Evolutionary conservation across 2,888 invertebrate genomes (phyloP), one percentile per base, ranked within the genome.

Genomic region (Dinocampus coccinellae): DNA sequence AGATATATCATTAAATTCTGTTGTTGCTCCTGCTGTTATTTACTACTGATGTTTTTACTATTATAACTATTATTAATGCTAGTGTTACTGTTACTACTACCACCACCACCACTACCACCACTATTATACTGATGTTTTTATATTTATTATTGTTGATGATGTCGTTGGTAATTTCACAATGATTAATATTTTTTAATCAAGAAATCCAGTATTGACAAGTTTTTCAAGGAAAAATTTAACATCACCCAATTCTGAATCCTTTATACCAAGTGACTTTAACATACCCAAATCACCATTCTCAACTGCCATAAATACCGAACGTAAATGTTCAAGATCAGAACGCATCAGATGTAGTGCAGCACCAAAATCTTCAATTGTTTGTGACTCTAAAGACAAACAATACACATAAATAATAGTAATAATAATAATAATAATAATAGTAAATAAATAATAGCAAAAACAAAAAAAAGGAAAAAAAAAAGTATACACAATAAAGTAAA

Each of bases 171-270:
- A 39, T 67, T 61, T 22, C 10, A 11, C 10, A 10, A 52, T 29
- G 53, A 42, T 29, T n/a, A 26, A 61, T 34, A 24, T 13, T 24
- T 58, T 79, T 94, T 94, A 97, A 91, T 97, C 97, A 89, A 97
- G 93, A 90, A 97, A 97, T 81, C 97, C 97, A 79, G 97, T 97
- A 89, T 96, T 96, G 73, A 97, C 96, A 83, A 97, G 91, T 89
- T 97, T 97, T 90, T 97, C 97, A 83, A 97, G 91, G 91, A 97
- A 97, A 90, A 97, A 97, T 87, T 97, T 97, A 69, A 97, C 97
- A 86, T 97, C 97, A 20, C 97, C 97, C 76, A 97, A 90, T 87
- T 97, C 97, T 0, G 96, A 97, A 88, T 97, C 97, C 89, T 97
- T 97, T 88, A 97, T 97, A 78, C 97, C 97, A 75, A 97, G 91